phyloP scores from a whole-genome alignment of 2,113 vertebrate genomes.

The Bujurquina vittata region DNA sequence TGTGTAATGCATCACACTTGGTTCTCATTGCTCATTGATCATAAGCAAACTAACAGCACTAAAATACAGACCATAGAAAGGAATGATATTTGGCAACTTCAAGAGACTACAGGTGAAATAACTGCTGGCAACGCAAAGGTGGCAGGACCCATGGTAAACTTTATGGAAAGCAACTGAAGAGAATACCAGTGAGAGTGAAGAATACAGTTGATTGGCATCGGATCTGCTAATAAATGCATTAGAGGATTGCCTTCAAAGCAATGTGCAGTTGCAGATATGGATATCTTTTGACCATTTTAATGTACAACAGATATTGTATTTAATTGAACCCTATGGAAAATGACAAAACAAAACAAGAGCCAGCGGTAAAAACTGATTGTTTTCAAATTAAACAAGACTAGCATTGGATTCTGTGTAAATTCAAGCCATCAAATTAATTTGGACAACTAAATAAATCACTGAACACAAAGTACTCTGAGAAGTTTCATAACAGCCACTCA shows the following conservation, averaged over 20 bases:
- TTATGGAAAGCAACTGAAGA: no score
- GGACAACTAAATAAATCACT: slow-evolving; percentile 17
- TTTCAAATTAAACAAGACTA: background rate
- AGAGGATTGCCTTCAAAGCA: no score
- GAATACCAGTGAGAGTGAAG: no score
- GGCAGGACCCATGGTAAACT: no score
- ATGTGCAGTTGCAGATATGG: no score
- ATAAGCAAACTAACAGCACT: background rate
- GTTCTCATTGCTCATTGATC: no score
- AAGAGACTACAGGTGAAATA: no score
- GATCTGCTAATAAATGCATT: no score
- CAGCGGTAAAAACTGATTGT: background rate
- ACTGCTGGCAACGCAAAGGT: no score
- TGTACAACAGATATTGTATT: background rate
- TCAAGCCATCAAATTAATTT: slow-evolving; percentile 35
- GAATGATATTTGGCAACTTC: no score
- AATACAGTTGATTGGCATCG: no score
- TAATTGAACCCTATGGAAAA: background rate
- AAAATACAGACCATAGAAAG: background rate
- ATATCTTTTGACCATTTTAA: background rate
- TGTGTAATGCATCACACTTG: background rate
- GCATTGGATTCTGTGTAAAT: background rate
- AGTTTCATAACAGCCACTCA: background rate
- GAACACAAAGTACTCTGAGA: slow-evolving; percentile 1
- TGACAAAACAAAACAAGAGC: background rate